These are phyloP conservation scores for Silurus meridionalis DNA, from an alignment of 2,113 vertebrate species.

Conservation along the genomic window DNA sequence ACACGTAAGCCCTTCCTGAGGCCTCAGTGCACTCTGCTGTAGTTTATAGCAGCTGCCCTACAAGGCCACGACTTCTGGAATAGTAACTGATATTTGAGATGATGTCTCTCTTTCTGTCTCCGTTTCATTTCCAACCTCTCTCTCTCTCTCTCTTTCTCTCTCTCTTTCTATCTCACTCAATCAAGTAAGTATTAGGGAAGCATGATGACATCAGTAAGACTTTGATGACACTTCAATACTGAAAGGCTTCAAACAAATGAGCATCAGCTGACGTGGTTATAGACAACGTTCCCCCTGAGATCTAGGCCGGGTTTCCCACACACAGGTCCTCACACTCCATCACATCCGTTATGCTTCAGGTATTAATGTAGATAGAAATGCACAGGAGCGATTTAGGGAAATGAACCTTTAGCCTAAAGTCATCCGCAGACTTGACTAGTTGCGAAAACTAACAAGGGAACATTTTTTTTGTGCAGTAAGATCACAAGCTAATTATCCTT, in stretches of 20 bases:
- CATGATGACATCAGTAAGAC: constrained; percentile 25
- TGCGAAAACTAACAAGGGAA: neutral
- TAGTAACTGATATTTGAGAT: constrained; percentile 80
- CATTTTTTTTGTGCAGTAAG: neutral
- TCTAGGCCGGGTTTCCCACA: neutral
- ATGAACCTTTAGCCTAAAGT: neutral
- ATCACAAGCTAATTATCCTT: neutral
- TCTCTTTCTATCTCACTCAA: neutral
- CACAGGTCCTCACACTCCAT: neutral
- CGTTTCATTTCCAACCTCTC: constrained; percentile 61
- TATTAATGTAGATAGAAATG: neutral
- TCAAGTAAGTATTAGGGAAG: neutral
- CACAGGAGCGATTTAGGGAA: neutral
- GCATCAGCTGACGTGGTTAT: constrained; percentile 12
- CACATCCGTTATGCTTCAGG: neutral
- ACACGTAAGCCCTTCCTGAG: constrained; percentile 51
- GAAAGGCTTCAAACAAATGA: neutral
- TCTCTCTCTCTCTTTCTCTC: constrained; percentile 54
- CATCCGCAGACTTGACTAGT: neutral
- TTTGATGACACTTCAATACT: neutral
- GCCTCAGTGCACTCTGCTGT: constrained; percentile 62
- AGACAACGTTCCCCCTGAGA: neutral
- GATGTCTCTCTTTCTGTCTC: constrained; percentile 58
- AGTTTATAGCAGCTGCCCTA: constrained; percentile 84
- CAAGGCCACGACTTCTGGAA: constrained; percentile 81